Base-by-base conservation (phyloP, 2,888 invertebrate genomes). In the Acanthosoma haemorrhoidale region DNA sequence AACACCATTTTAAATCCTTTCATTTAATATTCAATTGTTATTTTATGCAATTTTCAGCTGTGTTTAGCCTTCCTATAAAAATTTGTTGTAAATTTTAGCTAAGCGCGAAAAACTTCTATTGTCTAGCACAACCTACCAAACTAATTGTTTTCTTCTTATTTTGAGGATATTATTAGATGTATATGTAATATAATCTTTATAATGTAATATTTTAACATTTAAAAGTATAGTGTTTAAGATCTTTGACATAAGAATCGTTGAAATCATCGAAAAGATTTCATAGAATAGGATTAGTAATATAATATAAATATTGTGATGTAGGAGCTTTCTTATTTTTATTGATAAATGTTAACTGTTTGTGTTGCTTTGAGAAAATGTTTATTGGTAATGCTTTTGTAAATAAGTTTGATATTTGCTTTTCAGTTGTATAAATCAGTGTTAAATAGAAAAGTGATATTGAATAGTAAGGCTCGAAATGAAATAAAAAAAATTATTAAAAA, bases 271-370 rank as follows among this genome's bases (percentile, higher is more conserved):
- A 58, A 39, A 64, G 71, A 73, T 71, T 73, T 73, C 72, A 70
- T 69, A 61, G 63, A 32, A 60, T 68, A 68, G 67, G 58, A 69
- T 43, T 58, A 66, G 66, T 39, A 69, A 39, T 64, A 57, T 59
- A 69, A 43, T 57, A 68, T 43, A 43, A 32, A 71, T 71, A 72
- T 72, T 72, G 73, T 73, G 73, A 73, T 73, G 72, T 73, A 73
- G 70, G 70, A 70, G 73, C 73, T 73, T 73, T 68, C 68, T 60
- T 38, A 57, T 73, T 70, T 70, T 70, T 58, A 71, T 64, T 61
- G 64, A 58, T 67, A 70, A 63, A 58, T 64, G 64, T 64, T 64
- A 64, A 70, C 66, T 69, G 57, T 57, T 73, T 73, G 64, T 69
- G 68, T 60, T 67, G 71, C 70, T 67, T 70, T 34, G 67, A 67